A percentile compares a stretch with the other conserved stretches of the same genome.
phyloP scores from a whole-genome alignment of 2,888 invertebrate species.

The Cerastis rubricosa region DNA sequence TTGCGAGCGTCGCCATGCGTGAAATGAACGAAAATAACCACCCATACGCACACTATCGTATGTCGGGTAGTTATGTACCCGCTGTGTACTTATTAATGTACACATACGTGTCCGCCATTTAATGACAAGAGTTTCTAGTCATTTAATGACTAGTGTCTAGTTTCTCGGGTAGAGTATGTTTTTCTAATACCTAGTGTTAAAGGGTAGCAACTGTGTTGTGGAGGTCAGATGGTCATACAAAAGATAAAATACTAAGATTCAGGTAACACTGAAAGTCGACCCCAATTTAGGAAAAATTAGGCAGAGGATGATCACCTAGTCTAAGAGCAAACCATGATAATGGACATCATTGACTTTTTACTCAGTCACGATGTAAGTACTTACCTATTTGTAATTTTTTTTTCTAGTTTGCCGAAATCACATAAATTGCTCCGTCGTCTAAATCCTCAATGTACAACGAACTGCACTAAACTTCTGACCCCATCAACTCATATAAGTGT shows the following conservation, averaged over 20 bases:
- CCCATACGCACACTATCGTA: constrained; percentile 70
- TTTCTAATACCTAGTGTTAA: not conserved
- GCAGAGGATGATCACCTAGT: not conserved
- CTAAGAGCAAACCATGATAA: not conserved
- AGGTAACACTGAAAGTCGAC: not conserved
- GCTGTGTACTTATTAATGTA: constrained; percentile 21
- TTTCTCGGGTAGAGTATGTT: not conserved
- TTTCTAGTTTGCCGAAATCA: not conserved
- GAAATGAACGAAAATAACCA: constrained; percentile 85
- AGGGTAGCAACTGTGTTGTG: not conserved
- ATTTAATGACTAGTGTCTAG: too few relatives aligned
- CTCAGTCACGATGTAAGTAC: not conserved
- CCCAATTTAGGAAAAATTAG: not conserved
- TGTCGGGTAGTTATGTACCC: constrained; percentile 59
- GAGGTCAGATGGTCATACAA: not conserved
- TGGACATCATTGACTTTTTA: not conserved
- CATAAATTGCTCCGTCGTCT: not conserved
- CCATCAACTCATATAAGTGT: constrained; percentile 14
- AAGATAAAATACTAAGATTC: not conserved
- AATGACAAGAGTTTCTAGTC: not conserved
- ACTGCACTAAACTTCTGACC: constrained; percentile 17
- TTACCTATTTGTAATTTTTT: not conserved
- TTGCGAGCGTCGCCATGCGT: constrained; percentile 80
- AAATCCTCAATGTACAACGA: not conserved
- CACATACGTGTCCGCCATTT: constrained; percentile 7